A percentile compares a stretch with the other conserved stretches of the same genome.
phyloP scores from a whole-genome alignment of 2,888 invertebrate species.

The Pherbina coryleti region DNA sequence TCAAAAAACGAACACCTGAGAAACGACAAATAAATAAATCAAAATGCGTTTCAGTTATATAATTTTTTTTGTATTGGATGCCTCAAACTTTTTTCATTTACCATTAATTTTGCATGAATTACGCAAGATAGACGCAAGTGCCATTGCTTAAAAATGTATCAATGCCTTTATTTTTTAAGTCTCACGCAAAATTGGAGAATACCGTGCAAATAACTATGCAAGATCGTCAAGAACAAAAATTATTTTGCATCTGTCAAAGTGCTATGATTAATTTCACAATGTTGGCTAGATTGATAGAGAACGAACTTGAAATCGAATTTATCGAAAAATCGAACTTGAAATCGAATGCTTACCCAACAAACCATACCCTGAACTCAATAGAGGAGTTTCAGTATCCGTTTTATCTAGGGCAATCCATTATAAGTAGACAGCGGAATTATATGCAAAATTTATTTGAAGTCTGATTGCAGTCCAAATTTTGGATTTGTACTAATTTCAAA shows the following conservation, averaged over 20 bases:
- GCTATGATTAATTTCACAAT: too few species aligned
- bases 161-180: slow-evolving; percentile 37
- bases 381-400: too few species aligned
- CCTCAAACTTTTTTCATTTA: slow-evolving; percentile 46
- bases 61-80: slow-evolving; percentile 47
- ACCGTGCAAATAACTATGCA: not conserved
- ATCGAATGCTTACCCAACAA: too few species aligned
- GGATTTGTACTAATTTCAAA: too few species aligned
- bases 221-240: not conserved
- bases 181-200: not conserved
- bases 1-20: slow-evolving; percentile 51
- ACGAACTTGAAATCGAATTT: too few species aligned
- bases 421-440: too few species aligned
- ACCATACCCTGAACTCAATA: too few species aligned
- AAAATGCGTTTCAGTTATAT: slow-evolving; percentile 57
- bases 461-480: too few species aligned
- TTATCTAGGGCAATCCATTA: too few species aligned
- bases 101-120: slow-evolving; percentile 61
- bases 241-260: not conserved
- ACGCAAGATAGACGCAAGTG: slow-evolving; percentile 59
- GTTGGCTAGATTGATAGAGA: too few species aligned
- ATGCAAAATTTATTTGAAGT: too few species aligned
- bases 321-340: too few species aligned
- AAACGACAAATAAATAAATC: not conserved
- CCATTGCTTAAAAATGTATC: slow-evolving; percentile 52